phyloP scores from a whole-genome alignment of 2,797 vertebrate genomes.

The Todus mexicanus region DNA sequence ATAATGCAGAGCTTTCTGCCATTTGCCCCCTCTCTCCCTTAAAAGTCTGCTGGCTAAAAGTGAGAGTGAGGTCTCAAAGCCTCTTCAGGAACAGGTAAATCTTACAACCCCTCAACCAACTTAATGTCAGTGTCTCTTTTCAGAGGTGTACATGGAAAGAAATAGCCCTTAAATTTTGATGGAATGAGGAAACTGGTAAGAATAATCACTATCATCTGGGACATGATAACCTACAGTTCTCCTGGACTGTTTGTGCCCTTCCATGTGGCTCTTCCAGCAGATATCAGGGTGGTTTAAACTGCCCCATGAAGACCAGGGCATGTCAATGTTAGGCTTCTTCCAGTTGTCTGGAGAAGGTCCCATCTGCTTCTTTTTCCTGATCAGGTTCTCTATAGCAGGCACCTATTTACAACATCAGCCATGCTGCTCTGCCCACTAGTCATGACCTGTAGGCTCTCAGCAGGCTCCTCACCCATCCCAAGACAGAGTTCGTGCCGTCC shows the following conservation, averaged over 20 bases:
- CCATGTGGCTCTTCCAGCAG: neutral
- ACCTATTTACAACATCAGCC: neutral
- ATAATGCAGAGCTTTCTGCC: neutral
- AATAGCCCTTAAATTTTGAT: neutral
- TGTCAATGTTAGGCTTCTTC: neutral
- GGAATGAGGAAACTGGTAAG: neutral
- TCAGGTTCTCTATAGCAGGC: neutral
- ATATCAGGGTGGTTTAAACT: neutral
- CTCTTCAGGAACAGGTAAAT: neutral
- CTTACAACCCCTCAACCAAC: neutral
- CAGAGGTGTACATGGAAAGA: neutral
- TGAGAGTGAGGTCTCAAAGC: neutral
- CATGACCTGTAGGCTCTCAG: neutral
- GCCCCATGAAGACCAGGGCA: neutral
- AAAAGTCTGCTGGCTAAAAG: neutral
- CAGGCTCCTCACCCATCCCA: neutral
- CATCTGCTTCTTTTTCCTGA: neutral
- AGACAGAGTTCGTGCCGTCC: neutral
- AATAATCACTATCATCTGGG: neutral
- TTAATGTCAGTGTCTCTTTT: neutral
- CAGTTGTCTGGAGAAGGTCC: neutral
- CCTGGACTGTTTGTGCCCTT: neutral
- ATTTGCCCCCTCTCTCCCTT: neutral
- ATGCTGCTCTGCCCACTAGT: neutral
- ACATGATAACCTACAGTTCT: neutral